Evolutionary conservation across 2,797 vertebrate genomes (phyloP).

Genomic region (Galagoides demidoff): DNA sequence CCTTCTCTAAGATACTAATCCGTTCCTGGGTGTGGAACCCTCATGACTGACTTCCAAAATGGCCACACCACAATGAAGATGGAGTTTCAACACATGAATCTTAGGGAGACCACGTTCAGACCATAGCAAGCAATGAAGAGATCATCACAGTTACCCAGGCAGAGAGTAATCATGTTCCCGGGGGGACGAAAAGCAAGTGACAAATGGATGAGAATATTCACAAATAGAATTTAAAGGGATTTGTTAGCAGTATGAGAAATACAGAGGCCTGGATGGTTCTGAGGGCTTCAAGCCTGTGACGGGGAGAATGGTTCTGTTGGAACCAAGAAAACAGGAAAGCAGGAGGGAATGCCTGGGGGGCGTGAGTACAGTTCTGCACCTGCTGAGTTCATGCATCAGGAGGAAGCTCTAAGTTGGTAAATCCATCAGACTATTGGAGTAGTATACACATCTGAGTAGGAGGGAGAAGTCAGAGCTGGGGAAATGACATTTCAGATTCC

Average conservation of each 20-base stretch:
- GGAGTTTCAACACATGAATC: neutral
- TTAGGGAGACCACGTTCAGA: neutral
- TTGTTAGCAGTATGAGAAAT: neutral
- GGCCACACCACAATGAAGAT: neutral
- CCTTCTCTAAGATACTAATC: neutral
- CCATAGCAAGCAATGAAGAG: neutral
- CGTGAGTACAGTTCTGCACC: neutral
- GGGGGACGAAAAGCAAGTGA: neutral
- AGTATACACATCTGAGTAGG: neutral
- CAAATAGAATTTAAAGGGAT: neutral
- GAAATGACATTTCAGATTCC: neutral
- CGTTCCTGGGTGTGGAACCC: accelerated
- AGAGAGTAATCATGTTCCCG: neutral
- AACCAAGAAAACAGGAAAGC: neutral
- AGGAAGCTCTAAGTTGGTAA: neutral
- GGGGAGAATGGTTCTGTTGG: neutral
- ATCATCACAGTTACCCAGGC: neutral
- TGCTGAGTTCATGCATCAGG: neutral
- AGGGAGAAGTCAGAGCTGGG: neutral
- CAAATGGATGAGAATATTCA: neutral
- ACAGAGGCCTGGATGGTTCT: neutral
- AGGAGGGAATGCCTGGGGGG: too few relatives aligned
- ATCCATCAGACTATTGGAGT: neutral
- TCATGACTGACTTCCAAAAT: neutral
- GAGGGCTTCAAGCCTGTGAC: neutral